Conservation (phyloP, 1,140 invertebrate genomes). For the Caenorhabditis brenneri region DNA sequence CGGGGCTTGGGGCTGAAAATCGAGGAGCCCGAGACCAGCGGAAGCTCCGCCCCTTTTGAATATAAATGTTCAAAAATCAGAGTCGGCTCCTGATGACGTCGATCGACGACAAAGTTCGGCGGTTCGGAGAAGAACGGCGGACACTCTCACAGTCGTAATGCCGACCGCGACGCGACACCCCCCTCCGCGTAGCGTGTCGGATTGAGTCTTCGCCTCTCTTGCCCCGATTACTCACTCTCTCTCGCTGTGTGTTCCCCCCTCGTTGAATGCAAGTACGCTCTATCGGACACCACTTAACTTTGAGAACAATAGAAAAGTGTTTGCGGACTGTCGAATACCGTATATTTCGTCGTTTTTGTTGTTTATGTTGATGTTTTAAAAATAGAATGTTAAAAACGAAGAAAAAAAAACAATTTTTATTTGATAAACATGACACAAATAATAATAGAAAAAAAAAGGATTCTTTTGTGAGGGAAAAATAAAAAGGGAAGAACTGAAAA, state of each 20-base stretch:
- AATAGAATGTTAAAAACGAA: not conserved
- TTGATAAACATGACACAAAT: not conserved
- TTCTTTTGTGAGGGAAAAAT: too few species aligned
- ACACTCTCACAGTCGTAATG: constrained; percentile 23
- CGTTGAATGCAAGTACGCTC: not conserved
- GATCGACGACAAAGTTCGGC: not conserved
- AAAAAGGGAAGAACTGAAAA: too few species aligned
- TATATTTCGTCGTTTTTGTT: not conserved
- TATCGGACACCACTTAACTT: not conserved
- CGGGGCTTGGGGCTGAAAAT: not conserved
- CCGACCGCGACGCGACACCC: constrained; percentile 33
- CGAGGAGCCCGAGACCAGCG: too few species aligned
- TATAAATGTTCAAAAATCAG: not conserved
- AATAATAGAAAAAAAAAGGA: not conserved
- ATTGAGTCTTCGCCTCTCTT: constrained; percentile 7
- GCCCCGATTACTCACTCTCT: constrained; percentile 21
- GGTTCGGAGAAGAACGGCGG: constrained; percentile 32
- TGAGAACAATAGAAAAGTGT: not conserved
- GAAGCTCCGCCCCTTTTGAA: too few species aligned
- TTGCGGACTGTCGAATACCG: not conserved
- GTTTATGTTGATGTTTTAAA: not conserved
- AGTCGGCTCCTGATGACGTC: not conserved
- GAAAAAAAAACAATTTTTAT: not conserved
- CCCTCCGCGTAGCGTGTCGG: constrained; percentile 23
- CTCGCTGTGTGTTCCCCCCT: not conserved